phyloP scores from a whole-genome alignment of 2,888 invertebrate genomes.

The Machimus rusticus region DNA sequence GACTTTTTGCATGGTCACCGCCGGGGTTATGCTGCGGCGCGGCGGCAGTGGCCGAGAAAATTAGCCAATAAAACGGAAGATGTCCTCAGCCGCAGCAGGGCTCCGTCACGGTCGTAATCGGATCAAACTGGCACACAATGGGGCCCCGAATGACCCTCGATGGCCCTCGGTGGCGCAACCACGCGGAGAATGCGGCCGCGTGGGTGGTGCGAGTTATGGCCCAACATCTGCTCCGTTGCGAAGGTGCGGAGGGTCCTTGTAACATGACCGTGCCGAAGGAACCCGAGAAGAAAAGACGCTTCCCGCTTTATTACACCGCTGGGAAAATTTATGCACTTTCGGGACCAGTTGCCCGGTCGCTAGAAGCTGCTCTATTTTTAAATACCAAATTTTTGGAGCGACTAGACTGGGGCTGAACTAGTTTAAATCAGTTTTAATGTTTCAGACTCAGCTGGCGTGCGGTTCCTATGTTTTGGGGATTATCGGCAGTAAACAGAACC shows the following conservation, averaged over 20 bases:
- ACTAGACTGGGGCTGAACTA: background rate
- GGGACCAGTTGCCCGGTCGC: background rate
- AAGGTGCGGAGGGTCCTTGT: constrained; percentile 2
- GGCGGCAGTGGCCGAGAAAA: background rate
- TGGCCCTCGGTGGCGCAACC: background rate
- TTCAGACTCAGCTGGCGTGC: background rate
- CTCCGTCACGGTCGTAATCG: background rate
- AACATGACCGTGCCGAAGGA: background rate
- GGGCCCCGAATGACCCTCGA: background rate
- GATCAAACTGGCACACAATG: constrained; percentile 7
- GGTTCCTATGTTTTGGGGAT: background rate
- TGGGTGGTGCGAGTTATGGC: constrained; percentile 31
- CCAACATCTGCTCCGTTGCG: constrained; percentile 8
- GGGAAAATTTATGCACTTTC: background rate
- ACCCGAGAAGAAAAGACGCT: background rate
- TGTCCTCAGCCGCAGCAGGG: constrained; percentile 2
- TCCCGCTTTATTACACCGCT: background rate
- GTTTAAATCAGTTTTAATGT: background rate
- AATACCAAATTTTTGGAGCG: background rate
- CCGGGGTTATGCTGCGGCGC: background rate
- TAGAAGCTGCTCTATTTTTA: background rate
- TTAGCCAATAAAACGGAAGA: constrained; percentile 21
- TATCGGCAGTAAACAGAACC: background rate
- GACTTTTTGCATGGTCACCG: constrained; percentile 13
- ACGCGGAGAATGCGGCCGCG: background rate